Conservation (phyloP, 2,113 vertebrate species). For the Neotragus pygmaeus region DNA sequence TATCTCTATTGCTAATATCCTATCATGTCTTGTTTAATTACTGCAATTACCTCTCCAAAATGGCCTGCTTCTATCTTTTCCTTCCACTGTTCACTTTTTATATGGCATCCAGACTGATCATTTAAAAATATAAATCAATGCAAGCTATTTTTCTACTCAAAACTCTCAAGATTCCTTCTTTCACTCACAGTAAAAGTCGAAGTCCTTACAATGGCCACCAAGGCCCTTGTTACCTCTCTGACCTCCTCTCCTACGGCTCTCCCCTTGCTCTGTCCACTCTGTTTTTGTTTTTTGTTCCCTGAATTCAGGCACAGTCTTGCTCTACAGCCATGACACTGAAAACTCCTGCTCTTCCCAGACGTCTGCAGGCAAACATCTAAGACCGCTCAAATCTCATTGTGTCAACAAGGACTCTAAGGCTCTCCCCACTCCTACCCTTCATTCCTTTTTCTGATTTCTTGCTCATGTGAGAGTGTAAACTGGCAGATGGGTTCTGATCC, state of each 20-base stretch:
- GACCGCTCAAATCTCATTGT: neutral
- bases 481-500: neutral
- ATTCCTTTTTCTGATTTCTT: neutral
- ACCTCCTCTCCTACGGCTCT: neutral
- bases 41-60: neutral
- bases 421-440: neutral
- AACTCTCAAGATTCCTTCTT: neutral
- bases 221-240: neutral
- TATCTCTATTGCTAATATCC: neutral
- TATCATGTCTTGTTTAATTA: neutral
- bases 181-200: neutral
- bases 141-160: conserved; percentile 3
- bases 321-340: neutral
- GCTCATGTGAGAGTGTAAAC: neutral
- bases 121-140: neutral
- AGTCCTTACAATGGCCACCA: neutral
- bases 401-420: neutral
- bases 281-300: neutral
- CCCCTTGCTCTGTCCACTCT: neutral
- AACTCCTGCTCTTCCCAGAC: neutral
- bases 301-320: neutral
- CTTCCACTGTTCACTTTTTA: neutral
- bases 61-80: neutral
- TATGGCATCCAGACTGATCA: neutral
- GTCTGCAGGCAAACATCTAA: neutral